Base-by-base conservation (phyloP, 2,113 vertebrate species). In the Rhombomys opimus region DNA sequence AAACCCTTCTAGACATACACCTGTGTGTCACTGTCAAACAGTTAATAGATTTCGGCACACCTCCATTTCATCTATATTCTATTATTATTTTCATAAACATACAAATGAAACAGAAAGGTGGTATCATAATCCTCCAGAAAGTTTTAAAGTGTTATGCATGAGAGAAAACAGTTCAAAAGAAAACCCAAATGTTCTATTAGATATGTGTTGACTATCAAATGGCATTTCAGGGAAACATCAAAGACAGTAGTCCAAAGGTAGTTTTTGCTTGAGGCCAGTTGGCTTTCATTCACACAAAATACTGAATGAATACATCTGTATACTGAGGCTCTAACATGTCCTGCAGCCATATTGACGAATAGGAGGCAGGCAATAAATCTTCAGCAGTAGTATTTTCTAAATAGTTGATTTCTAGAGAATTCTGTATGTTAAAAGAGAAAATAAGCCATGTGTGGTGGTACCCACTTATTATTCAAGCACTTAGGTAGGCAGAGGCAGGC, bases 351-450 rank as follows among this genome's bases (percentile, higher is more conserved):
- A 87, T 3, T 82, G 57, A 93, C 54, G 72, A 63, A 67, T 84
- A 92, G 72, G 23, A 90, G 75, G 27, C 23, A 95, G 20, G 27
- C 67, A 75, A 30, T 22, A 91, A 88, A 82, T 72, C 61, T 87
- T n/a, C 13, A 92, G 30, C 85, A 20, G 35, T 25, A 78, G 7
- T 54, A 75, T 70, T 92, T 95, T 92, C 72, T 82, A 92, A 94
- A 92, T 92, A 67, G 23, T 38, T 95, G 82, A 54, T 93, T 94
- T 96, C 57, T 65, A 38, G 68, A 88, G 73, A 14, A 72, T 72
- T 93, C 32, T 91, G 7, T 25, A 75, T 41, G 50, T 82, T 70
- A 78, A 70, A 77, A 92, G 96, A 23, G 82, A 27, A 88, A 38
- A 46, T 46, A 46, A 46, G 46, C 46, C 46, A 46, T 46, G 46